phyloP scores from a whole-genome alignment of 2,888 invertebrate species.

The Microctonus brassicae region DNA sequence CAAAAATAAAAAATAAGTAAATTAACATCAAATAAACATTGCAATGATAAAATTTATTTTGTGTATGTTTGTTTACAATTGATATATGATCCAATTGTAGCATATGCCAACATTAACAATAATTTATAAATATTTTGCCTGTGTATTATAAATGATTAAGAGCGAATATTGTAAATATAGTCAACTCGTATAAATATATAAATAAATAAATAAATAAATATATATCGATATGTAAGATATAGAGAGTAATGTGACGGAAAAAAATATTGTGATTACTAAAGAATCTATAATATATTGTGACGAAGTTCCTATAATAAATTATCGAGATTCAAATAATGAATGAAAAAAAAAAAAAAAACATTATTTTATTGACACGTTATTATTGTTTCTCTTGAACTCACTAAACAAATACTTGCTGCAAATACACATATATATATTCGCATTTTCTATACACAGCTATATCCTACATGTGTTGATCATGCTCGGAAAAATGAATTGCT shows the following conservation, averaged over 20 bases:
- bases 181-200: constrained; percentile 1
- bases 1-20: background rate
- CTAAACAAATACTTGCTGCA: constrained; percentile 8
- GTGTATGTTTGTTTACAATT: background rate
- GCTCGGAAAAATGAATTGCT: background rate
- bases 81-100: too few relatives aligned
- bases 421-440: background rate
- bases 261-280: constrained; percentile 36
- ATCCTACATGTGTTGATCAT: background rate
- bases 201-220: constrained; percentile 40
- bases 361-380: background rate
- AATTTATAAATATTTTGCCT: background rate
- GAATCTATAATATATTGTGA: constrained; percentile 50
- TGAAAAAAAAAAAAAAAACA: background rate
- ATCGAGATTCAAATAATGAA: constrained; percentile 34
- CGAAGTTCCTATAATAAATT: constrained; percentile 64
- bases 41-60: background rate
- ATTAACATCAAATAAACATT: background rate
- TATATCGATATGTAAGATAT: constrained; percentile 50
- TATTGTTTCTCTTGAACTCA: background rate
- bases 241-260: constrained; percentile 45
- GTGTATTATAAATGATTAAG: background rate
- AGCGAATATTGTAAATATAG: background rate
- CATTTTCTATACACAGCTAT: too few relatives aligned
- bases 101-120: background rate